Base-by-base conservation (phyloP, 2,888 invertebrate genomes). In the Hedychridium roseum region DNA sequence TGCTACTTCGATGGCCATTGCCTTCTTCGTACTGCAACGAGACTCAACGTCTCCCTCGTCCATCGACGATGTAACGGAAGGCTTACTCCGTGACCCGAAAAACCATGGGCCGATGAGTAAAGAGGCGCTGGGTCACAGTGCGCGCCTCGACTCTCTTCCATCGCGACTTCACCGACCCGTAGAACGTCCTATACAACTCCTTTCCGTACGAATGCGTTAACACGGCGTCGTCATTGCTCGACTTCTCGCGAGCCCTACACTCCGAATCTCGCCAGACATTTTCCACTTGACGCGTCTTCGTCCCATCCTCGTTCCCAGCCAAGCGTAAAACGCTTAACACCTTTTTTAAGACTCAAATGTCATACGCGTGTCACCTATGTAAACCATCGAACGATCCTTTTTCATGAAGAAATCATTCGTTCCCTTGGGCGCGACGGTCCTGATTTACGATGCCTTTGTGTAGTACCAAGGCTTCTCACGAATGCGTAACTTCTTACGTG, bases 61-160 rank as follows among this genome's bases (percentile, higher is more conserved):
- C 21, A 12, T 32, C 36, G 7, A 34, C 42, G 11, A n/a, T n/a
- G n/a, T n/a, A n/a, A n/a, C 12, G 23, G 23, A 12, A 42, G 28
- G 45, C 18, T 20, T 55, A 37, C 42, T 52, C 30, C 45, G 35
- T 52, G 50, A 44, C 54, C 56, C 54, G 50, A 56, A 54, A 58
- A 56, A 48, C 44, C 53, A 62, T 50, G 51, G 50, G 37, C 51
- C 50, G 55, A 42, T 56, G 59, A 40, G 49, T 42, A 64, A 63
- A 60, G 52, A 57, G 67, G 52, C 34, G 43, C 38, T 39, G 42
- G 50, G 34, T 54, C 48, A 38, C 39, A 16, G 30, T 43, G 35
- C 41, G 14, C 21, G 14, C 36, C 17, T 37, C 32, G 43, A 15
- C 36, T 36, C 12, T 17, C 18, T 17, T 15, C 23, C 17, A 36